phyloP scores from a whole-genome alignment of 2,888 invertebrate species.

The Tridacna crocea region DNA sequence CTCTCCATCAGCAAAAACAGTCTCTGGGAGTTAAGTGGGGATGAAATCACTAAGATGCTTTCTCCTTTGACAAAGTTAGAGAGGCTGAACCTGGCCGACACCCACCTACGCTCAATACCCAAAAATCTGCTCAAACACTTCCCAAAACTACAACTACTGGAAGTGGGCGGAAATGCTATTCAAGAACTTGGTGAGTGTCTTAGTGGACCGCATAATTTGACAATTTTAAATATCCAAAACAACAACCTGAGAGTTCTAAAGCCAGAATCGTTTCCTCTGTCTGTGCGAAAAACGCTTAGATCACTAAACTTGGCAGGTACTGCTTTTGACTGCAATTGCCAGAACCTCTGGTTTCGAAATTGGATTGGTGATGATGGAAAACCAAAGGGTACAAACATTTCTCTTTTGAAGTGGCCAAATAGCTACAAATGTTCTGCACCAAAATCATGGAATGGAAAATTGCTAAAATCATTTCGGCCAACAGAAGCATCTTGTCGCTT shows the following conservation, averaged over 20 bases:
- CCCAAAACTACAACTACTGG: not conserved
- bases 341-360: conserved; percentile 45
- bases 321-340: conserved; percentile 43
- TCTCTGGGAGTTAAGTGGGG: not conserved
- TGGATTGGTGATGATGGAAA: conserved; percentile 33
- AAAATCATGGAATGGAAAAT: not conserved
- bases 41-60: conserved; percentile 5
- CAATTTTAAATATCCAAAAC: not conserved
- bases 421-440: conserved; percentile 26
- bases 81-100: conserved; percentile 1
- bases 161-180: conserved; percentile 23
- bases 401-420: conserved; percentile 24
- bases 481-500: conserved; percentile 7
- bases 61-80: conserved; percentile 14
- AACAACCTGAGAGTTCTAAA: conserved; percentile 22
- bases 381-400: conserved; percentile 13
- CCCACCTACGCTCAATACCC: conserved; percentile 3
- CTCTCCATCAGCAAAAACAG: conserved; percentile 29
- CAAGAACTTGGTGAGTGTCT: not conserved
- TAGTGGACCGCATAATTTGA: not conserved
- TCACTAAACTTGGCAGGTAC: conserved; percentile 35
- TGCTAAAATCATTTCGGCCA: conserved; percentile 16
- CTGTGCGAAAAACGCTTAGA: conserved; percentile 13
- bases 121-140: conserved; percentile 10
- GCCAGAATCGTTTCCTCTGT: conserved; percentile 3